Evolutionary conservation across 2,888 invertebrate species (phyloP).

Genomic region (Spisula subtruncata): DNA sequence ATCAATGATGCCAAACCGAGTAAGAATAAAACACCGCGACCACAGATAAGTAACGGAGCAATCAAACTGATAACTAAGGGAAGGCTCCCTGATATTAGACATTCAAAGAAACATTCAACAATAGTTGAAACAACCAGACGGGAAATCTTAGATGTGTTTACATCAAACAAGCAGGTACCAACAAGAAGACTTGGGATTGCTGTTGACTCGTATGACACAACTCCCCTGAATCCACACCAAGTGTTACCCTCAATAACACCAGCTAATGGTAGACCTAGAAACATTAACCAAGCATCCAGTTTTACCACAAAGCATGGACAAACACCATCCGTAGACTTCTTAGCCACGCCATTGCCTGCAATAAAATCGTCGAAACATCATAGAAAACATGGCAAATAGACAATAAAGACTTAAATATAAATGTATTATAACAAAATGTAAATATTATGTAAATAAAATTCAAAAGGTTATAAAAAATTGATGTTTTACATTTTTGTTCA

Average conservation of each 20-base stretch:
- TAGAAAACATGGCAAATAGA: neutral
- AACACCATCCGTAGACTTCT: neutral
- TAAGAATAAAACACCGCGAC: no score
- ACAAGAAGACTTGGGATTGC: neutral
- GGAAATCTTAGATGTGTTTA: neutral
- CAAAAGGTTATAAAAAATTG: neutral
- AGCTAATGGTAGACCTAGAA: neutral
- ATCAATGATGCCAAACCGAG: neutral
- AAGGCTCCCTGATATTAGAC: neutral
- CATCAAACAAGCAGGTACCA: neutral
- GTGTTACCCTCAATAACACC: neutral
- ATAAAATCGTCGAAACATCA: neutral
- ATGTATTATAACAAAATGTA: neutral
- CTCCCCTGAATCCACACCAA: neutral
- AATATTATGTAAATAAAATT: slow-evolving; percentile 5
- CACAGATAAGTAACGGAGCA: neutral
- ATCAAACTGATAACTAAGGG: neutral
- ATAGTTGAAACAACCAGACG: neutral
- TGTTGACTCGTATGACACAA: neutral
- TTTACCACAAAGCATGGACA: neutral
- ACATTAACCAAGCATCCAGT: neutral
- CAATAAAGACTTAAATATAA: neutral
- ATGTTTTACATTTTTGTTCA: no score
- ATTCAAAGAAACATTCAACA: neutral
- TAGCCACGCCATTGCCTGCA: neutral